phyloP scores from a whole-genome alignment of 2,888 invertebrate genomes.

The Scaptomyza parva region DNA sequence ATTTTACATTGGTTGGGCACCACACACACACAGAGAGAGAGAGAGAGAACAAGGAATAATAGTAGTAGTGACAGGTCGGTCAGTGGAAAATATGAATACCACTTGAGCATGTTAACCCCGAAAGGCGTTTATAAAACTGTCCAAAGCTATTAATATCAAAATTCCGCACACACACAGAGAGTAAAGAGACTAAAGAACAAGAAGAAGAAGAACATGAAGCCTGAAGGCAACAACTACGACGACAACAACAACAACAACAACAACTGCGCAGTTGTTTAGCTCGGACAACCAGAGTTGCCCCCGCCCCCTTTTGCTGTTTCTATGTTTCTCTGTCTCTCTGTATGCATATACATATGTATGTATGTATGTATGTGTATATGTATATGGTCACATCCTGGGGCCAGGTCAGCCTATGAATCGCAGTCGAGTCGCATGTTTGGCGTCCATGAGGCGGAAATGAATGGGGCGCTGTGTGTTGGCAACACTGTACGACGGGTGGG shows the following conservation, averaged over 20 bases:
- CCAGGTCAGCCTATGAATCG: conserved; percentile 63
- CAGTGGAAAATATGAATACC: conserved; percentile 81
- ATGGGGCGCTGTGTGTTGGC: conserved; percentile 65
- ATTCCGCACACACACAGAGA: conserved; percentile 62
- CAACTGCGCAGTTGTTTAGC: conserved; percentile 68
- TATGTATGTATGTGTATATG: background rate
- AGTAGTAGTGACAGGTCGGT: conserved; percentile 78
- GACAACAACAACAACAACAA: conserved; percentile 28
- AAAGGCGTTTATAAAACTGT: conserved; percentile 81
- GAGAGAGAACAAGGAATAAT: background rate
- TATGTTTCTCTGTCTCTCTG: conserved; percentile 1
- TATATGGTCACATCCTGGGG: conserved; percentile 49
- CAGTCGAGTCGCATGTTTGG: conserved; percentile 75
- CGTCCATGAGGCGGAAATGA: conserved; percentile 81
- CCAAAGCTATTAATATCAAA: conserved; percentile 82
- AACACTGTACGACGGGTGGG: conserved; percentile 25
- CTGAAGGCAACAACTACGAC: conserved; percentile 7
- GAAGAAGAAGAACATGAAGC: conserved; percentile 1
- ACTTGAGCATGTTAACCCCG: conserved; percentile 81
- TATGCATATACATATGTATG: background rate
- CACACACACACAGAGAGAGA: conserved; percentile 32
- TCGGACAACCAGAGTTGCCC: conserved; percentile 29
- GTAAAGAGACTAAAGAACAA: background rate
- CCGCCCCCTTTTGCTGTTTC: background rate
- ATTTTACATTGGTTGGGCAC: conserved; percentile 60